Base-by-base conservation (phyloP, 2,888 invertebrate species). In the Agelastica alni region DNA sequence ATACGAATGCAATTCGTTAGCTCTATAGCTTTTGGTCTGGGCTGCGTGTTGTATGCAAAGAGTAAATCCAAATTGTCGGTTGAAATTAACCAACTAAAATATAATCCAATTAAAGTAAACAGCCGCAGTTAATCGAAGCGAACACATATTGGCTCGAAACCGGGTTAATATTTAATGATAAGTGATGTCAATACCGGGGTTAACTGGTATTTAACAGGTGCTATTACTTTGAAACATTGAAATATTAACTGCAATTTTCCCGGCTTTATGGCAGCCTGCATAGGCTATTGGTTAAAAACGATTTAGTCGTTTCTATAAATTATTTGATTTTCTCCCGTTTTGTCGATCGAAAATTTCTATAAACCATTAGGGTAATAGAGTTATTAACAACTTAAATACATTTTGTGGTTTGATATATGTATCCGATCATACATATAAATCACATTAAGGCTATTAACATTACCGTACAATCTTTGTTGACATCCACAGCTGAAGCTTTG, bases 141-240 rank as follows among this genome's bases (percentile, higher is more conserved):
- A 68, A 71, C 72, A 68, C 72, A 70, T 69, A 74, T 72, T 72
- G 70, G 68, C 67, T 63, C 65, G 67, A 61, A 66, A 66, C 63
- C 67, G 67, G 70, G 72, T 74, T 73, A 73, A 75, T 75, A 75
- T 75, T 75, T 75, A 75, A 75, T 72, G 71, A 70, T 73, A 75
- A 68, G 63, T 62, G 73, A 73, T 74, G 74, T 71, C 73, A 71
- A 73, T 73, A 68, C 70, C 61, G 64, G 71, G 71, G 71, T 72
- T 74, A 74, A 74, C 68, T 70, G 70, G 65, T 70, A 69, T 72
- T 74, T 72, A 74, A 69, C 71, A 71, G 70, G 68, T 71, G 70
- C 67, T 70, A 70, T 70, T 69, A 68, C 65, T 67, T 68, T 65
- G 63, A 65, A 64, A 62, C 62, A 57, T 60, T 67, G 64, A 69